phyloP scores from a whole-genome alignment of 2,113 vertebrate genomes.

The Oryctolagus cuniculus region DNA sequence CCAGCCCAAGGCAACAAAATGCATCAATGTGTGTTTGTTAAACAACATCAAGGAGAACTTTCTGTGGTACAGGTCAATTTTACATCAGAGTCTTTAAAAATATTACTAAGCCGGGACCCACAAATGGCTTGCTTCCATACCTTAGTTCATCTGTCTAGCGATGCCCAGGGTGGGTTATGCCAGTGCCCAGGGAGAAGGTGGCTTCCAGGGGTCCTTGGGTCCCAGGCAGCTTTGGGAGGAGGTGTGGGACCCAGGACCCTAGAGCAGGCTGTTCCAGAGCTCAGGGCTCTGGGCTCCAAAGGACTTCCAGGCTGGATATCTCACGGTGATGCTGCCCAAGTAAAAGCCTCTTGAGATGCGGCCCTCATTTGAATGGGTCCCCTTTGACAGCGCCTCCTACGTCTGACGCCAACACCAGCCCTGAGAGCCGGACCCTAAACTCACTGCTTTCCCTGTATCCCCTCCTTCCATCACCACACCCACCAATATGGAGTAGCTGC shows the following conservation, averaged over 20 bases:
- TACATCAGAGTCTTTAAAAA: not conserved
- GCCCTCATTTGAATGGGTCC: not conserved
- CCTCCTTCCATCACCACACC: not conserved
- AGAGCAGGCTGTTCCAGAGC: not conserved
- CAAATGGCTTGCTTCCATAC: not conserved
- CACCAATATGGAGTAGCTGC: not conserved
- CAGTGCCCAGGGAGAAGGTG: not conserved
- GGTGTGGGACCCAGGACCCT: not conserved
- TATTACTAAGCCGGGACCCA: not conserved
- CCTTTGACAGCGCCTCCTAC: not conserved
- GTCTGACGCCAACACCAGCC: not conserved
- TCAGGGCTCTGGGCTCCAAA: not conserved
- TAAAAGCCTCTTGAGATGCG: not conserved
- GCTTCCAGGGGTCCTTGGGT: not conserved
- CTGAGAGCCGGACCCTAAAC: not conserved
- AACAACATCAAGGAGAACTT: not conserved
- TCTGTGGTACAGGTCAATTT: not conserved
- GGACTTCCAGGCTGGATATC: not conserved
- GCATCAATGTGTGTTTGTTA: not conserved
- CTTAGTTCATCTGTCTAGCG: not conserved
- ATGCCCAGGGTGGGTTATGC: not conserved
- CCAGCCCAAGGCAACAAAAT: not conserved
- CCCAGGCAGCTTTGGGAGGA: not conserved
- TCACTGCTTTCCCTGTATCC: not conserved
- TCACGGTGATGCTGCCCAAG: not conserved